These are phyloP conservation scores for Eupelmus urozonus DNA, from an alignment of 2,888 invertebrate species.

Conservation along the genomic window DNA sequence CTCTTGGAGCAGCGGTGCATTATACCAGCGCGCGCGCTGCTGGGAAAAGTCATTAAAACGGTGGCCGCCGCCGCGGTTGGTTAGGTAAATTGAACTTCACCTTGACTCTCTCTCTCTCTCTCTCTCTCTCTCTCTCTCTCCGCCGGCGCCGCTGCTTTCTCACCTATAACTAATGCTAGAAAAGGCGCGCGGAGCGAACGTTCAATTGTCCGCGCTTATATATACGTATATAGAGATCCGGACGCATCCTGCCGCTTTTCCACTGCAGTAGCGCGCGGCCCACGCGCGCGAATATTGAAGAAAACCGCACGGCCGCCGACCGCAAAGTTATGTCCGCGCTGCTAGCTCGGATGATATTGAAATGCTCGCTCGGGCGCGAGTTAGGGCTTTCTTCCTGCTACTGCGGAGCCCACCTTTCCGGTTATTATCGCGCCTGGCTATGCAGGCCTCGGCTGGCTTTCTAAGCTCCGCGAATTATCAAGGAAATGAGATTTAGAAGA, in stretches of 20 bases:
- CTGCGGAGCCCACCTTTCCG: conserved; percentile 29
- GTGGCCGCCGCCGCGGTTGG: conserved; percentile 33
- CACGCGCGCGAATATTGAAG: conserved; percentile 49
- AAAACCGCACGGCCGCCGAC: conserved; percentile 47
- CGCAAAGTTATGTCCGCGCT: conserved; percentile 47
- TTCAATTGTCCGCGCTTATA: not conserved
- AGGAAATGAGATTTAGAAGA: conserved; percentile 13
- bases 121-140: not conserved
- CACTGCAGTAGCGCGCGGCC: not conserved
- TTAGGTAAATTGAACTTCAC: conserved; percentile 54
- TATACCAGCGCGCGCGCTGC: too few species aligned
- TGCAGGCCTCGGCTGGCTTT: not conserved
- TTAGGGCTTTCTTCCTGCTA: conserved; percentile 25
- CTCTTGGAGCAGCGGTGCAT: not conserved
- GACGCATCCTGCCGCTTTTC: not conserved
- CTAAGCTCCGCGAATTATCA: not conserved
- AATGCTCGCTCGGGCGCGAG: conserved; percentile 8
- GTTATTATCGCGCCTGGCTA: conserved; percentile 36
- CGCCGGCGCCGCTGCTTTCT: not conserved
- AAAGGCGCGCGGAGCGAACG: not conserved
- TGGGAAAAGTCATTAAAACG: conserved; percentile 59
- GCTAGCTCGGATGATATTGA: conserved; percentile 35
- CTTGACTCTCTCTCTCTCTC: conserved; percentile 36
- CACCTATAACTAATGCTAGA: not conserved
- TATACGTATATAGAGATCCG: not conserved